These are phyloP conservation scores for Danaus melanippus DNA, from an alignment of 1,140 invertebrate genomes.

Conservation along the genomic window DNA sequence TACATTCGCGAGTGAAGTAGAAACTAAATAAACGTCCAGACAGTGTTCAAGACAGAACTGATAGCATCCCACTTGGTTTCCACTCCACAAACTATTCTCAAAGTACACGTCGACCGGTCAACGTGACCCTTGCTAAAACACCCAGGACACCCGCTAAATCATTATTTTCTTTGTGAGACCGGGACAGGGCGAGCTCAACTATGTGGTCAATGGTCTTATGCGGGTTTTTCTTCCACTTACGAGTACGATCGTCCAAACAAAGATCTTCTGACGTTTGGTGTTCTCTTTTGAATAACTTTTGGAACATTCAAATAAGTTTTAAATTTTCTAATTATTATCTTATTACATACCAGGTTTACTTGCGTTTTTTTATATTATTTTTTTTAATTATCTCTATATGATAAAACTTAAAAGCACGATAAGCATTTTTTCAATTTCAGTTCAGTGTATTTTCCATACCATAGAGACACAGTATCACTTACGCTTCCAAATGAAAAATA, in stretches of 20 bases:
- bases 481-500: too few relatives aligned
- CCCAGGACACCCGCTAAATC: conserved; percentile 1
- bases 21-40: conserved; percentile 3
- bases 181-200: conserved; percentile 5
- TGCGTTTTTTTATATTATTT: too few relatives aligned
- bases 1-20: too few relatives aligned
- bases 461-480: too few relatives aligned
- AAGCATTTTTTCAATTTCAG: too few relatives aligned
- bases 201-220: conserved; percentile 4
- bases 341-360: too few relatives aligned
- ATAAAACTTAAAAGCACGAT: too few relatives aligned
- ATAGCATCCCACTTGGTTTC: conserved; percentile 5
- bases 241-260: conserved; percentile 33
- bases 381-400: too few relatives aligned
- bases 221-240: conserved; percentile 29
- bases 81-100: conserved; percentile 7
- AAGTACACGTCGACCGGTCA: conserved; percentile 8
- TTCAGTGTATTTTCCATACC: too few relatives aligned
- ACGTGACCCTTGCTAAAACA: conserved; percentile 8
- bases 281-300: too few relatives aligned
- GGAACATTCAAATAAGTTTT: too few relatives aligned
- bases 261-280: conserved; percentile 6
- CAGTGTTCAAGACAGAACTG: background rate
- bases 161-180: conserved; percentile 6
- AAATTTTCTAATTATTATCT: too few relatives aligned